Base-by-base conservation (phyloP, 2,888 invertebrate species). In the Biston betularia region DNA sequence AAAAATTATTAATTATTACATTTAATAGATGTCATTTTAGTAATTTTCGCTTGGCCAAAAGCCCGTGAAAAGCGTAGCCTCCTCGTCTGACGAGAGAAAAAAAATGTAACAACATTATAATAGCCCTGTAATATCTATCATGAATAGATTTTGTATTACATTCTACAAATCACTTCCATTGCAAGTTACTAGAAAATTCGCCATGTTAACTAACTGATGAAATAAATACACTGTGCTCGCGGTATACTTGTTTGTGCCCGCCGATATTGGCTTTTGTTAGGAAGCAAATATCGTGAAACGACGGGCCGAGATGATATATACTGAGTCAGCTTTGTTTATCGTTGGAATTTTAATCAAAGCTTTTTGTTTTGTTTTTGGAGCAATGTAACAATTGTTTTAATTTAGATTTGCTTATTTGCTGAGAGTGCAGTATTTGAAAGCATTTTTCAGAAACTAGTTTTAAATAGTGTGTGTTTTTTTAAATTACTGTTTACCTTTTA, bases 191-290 rank as follows among this genome's bases (percentile, higher is more conserved):
- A 24, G 24, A 24, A 24, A 24, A 24, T 3, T 24, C 24, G 24
- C 3, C 24, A 24, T 24, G 24, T 24, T 24, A 24, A 24, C 24
- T 24, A 38, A 60, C 65, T 61, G 65, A 14, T 46, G 44, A 33
- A 8, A 50, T 40, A 42, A 24, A 55, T 54, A 49, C 44, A 58
- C 42, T 62, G 62, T 54, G 48, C 35, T 38, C 44, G 76, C 77
- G 75, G 80, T 82, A 80, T 84, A 87, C 88, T 86, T 89, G 88
- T 85, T 88, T 87, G 83, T 83, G 82, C 85, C 83, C 76, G 71
- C 71, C 79, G 82, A 84, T 90, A 90, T 90, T 89, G 85, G 80
- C 83, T 87, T 85, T 86, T 86, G 84, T 85, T 82, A 79, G 75
- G 77, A 79, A 82, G 79, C 81, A 85, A 87, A 87, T 85, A 84